A percentile compares a stretch with the other conserved stretches of the same genome.
phyloP scores from a whole-genome alignment of 2,113 vertebrate genomes.

The Alectura lathami region DNA sequence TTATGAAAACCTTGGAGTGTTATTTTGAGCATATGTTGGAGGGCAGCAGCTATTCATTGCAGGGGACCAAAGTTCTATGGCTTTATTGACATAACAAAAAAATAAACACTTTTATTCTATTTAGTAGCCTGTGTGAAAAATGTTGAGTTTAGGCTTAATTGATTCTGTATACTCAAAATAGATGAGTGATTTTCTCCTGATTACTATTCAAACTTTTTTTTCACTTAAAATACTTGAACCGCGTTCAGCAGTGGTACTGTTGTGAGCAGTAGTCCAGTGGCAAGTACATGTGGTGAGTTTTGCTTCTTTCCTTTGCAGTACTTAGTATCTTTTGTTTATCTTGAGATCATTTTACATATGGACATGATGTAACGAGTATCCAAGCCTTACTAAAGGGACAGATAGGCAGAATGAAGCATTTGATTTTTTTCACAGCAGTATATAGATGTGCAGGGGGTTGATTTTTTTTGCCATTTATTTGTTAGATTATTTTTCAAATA shows the following conservation, averaged over 20 bases:
- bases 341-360: not conserved
- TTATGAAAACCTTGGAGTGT: not conserved
- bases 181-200: not conserved
- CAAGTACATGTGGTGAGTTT: not conserved
- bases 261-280: not conserved
- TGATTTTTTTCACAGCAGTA: not conserved
- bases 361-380: not conserved
- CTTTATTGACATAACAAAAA: not conserved
- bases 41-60: not conserved
- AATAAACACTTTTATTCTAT: not conserved
- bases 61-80: not conserved
- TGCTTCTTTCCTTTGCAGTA: not conserved
- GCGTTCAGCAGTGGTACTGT: not conserved
- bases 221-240: not conserved
- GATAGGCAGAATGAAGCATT: not conserved
- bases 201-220: not conserved
- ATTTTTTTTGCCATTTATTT: not conserved
- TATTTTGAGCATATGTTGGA: not conserved
- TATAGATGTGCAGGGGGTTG: not conserved
- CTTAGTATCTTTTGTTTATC: not conserved
- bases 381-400: not conserved
- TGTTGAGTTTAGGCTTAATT: not conserved
- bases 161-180: not conserved
- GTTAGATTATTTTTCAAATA: constrained; percentile 8
- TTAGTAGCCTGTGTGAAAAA: not conserved